Base-by-base conservation (phyloP, 2,888 invertebrate genomes). In the Stegophylla sp. region DNA sequence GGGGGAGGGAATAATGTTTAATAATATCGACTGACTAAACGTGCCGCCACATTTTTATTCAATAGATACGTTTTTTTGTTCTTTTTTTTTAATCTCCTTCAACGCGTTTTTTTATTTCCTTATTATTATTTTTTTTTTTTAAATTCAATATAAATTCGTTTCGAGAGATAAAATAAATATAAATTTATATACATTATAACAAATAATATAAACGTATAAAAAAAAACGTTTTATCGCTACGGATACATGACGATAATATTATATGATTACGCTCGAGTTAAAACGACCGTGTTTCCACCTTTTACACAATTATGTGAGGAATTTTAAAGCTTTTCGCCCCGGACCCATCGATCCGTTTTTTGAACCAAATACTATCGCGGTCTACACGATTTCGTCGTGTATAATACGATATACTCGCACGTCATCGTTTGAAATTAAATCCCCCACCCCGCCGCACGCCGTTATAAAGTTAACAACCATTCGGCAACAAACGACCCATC, bases 61-160 rank as follows among this genome's bases (percentile, higher is more conserved):
- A n/a, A n/a, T n/a, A n/a, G n/a, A n/a, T n/a, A n/a, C 7, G 34
- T 34, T 34, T 63, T 71, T 61, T 56, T 17, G 1, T 9, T 12
- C 2, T 41, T n/a, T 28, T 9, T 34, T 56, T 72, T 72, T 23
- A 9, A n/a, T n/a, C n/a, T 7, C 45, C 13, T 34, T 34, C 34
- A 34, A 3, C 7, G 34, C 7, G 7, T 34, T 5, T 34, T 34
- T 5, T 34, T 34, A 34, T 34, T 34, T 34, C 34, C 34, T 34
- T 34, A 34, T 28, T 45, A 13, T 73, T 43, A 9, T 34, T 45
- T 53, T 48, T 74, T 34, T 48, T 63, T 48, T 63, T 74, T 74
- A 51, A 74, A 74, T 74, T 74, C 63, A 74, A 74, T 51, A 64
- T 51, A 51, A 63, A 63, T 63, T 34, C 63, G 48, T 63, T 74